Evolutionary conservation across 2,113 vertebrate genomes (phyloP), one percentile per base, ranked within the genome.

Genomic region (Gorilla gorilla): DNA sequence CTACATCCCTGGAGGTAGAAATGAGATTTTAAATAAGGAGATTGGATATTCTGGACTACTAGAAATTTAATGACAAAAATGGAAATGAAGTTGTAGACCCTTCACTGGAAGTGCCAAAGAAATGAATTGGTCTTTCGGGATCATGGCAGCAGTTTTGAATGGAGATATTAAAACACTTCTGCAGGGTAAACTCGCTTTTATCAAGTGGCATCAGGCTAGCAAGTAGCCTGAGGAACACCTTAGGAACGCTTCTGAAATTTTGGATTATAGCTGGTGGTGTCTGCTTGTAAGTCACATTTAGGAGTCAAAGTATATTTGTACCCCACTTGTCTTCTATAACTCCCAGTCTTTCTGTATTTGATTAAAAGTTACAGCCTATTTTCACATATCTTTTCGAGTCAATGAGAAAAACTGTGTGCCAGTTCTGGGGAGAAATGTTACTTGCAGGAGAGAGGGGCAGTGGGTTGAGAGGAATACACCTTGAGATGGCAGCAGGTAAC

Each of bases 151-250:
- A 68, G 6, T 45, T 50, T 32, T 76, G 30, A 94, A 52, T 10
- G 50, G 11, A 66, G 11, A 75, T 13, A 1, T 45, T 23, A 73
- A 89, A 40, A 70, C 25, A 79, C 0, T 80, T 22, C 38, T 88
- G 38, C 11, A 3, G 3, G 23, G 27, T 84, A 43, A 89, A 73
- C 6, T 23, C 48, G 5, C 10, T 32, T 84, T 79, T 89, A 23
- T 38, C 23, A 52, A 70, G 57, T n/a, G 27, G 5, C 38, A 8
- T 11, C 10, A 40, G 48, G 12, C 27, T 64, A 68, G 43, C 12
- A 22, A 30, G 23, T 35, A 1, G 20, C 43, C n/a, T 1, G 0
- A 89, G n/a, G 30, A 25, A 2, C 11, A 48, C 14, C 32, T 16
- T 73, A 23, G 38, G 8, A 72, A 78, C 13, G 0, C 2, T 13